phyloP scores from a whole-genome alignment of 37 sponge, comb jelly and placozoan species.

The Ephydatia muelleri region DNA sequence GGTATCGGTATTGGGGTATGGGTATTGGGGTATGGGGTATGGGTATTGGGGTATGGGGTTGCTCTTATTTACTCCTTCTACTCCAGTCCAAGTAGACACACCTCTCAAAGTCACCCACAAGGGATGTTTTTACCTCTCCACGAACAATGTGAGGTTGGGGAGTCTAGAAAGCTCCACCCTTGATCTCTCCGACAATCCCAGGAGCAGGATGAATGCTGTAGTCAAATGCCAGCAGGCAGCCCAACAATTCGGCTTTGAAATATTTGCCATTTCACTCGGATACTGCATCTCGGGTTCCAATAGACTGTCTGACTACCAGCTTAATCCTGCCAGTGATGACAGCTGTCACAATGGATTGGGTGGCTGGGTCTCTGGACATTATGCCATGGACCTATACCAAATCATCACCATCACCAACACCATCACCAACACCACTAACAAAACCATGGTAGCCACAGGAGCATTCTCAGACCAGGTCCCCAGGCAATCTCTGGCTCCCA shows the following conservation, averaged over 20 bases:
- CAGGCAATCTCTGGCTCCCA: background rate
- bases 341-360: background rate
- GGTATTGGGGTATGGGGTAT: no score
- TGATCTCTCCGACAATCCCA: constrained; percentile 49
- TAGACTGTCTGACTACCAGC: constrained; percentile 22
- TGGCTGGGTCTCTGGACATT: background rate
- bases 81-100: background rate
- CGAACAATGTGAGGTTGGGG: constrained; percentile 1
- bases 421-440: background rate
- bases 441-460: background rate
- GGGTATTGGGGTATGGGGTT: no score
- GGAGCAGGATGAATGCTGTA: constrained; percentile 34
- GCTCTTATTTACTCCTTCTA: background rate
- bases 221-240: constrained; percentile 57
- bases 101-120: background rate
- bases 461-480: background rate
- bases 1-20: no score
- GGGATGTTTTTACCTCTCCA: constrained; percentile 6
- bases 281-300: constrained; percentile 70
- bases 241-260: constrained; percentile 6
- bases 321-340: background rate
- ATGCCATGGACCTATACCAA: background rate
- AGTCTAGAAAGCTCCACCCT: constrained; percentile 37
- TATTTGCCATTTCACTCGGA: constrained; percentile 33
- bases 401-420: background rate